phyloP scores from a whole-genome alignment of 2,113 vertebrate species.

The Andinoacara biseriatus region DNA sequence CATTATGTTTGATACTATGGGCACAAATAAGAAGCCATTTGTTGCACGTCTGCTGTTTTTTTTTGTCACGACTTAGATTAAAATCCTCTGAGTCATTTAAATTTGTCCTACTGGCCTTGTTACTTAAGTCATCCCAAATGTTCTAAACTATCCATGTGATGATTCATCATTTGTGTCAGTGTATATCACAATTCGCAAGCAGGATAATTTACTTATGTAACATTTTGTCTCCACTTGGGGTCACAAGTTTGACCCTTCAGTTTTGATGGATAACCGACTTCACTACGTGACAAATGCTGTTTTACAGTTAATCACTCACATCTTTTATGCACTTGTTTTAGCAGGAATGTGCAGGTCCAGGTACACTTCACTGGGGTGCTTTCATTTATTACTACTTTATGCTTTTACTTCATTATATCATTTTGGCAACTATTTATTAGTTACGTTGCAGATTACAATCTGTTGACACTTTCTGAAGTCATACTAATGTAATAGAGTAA shows the following conservation, averaged over 20 bases:
- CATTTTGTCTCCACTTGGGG: background rate
- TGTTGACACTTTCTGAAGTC: background rate
- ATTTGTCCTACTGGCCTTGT: slow-evolving; percentile 49
- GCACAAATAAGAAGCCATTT: background rate
- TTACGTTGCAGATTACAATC: background rate
- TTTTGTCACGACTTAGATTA: slow-evolving; percentile 33
- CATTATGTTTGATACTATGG: background rate
- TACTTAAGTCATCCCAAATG: slow-evolving; percentile 9
- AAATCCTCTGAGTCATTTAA: slow-evolving; percentile 32
- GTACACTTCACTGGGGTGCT: background rate
- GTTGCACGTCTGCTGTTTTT: background rate
- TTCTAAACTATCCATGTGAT: background rate
- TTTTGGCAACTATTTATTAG: background rate
- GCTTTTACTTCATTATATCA: background rate
- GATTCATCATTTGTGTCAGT: background rate
- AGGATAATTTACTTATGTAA: slow-evolving; percentile 1
- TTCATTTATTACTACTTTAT: background rate
- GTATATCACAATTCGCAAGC: background rate
- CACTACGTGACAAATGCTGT: background rate
- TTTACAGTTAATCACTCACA: background rate
- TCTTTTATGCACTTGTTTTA: background rate
- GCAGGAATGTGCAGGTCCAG: background rate
- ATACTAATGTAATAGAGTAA: background rate
- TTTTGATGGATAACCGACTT: background rate
- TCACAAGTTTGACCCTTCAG: background rate